phyloP scores from a whole-genome alignment of 92 coral and sea anemone genomes.

The Anthopleura xanthogrammica region DNA sequence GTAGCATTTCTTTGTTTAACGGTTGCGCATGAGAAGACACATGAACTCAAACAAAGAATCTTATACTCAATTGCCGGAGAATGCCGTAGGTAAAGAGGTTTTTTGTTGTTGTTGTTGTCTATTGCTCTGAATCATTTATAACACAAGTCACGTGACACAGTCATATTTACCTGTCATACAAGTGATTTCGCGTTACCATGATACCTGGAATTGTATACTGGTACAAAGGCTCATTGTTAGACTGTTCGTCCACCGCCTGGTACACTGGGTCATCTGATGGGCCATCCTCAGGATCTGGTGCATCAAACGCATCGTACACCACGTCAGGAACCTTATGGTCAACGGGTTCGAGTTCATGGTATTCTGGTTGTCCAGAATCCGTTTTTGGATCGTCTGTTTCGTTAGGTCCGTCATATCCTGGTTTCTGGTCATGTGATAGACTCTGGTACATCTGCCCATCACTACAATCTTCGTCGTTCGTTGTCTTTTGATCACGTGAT shows the following conservation, averaged over 20 bases:
- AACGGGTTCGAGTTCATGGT: conserved; percentile 4
- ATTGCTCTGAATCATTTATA: no score
- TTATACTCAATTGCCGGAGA: no score
- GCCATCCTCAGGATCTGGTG: not conserved
- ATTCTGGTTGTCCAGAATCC: not conserved
- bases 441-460: not conserved
- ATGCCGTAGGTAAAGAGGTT: no score
- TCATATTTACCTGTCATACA: not conserved
- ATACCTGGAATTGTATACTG: not conserved
- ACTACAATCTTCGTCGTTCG: not conserved
- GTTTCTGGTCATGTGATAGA: conserved; percentile 2
- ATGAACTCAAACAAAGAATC: no score
- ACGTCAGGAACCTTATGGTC: conserved; percentile 7
- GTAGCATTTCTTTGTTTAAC: no score
- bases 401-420: not conserved
- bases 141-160: no score
- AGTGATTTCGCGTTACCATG: not conserved
- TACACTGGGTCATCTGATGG: not conserved
- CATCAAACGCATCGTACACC: not conserved
- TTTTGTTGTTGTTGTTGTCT: no score
- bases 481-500: not conserved
- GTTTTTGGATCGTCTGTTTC: not conserved
- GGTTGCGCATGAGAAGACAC: no score
- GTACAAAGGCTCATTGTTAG: not conserved
- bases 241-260: not conserved